A percentile compares a stretch with the other conserved stretches of the same genome.
These are phyloP conservation scores for Drymodes brunneopygia DNA, from an alignment of 2,113 vertebrate species.

Conservation along the genomic window DNA sequence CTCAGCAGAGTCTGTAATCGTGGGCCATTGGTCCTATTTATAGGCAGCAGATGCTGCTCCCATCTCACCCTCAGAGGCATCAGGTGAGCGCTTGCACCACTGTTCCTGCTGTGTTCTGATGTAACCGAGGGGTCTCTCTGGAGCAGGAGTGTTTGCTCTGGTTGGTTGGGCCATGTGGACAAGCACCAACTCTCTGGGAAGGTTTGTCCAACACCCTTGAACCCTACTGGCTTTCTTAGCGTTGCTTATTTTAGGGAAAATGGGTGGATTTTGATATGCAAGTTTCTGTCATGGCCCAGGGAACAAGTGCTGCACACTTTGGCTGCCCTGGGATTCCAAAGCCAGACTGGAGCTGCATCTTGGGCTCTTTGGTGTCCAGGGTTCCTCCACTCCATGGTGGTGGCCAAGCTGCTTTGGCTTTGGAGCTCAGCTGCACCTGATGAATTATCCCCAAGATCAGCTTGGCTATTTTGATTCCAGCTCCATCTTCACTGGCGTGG, in stretches of 20 bases:
- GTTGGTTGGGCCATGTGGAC: not conserved
- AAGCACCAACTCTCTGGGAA: not conserved
- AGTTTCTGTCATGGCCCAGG: accelerated
- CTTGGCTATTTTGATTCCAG: not conserved
- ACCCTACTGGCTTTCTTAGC: not conserved
- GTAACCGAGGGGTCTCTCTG: accelerated
- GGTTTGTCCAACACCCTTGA: not conserved
- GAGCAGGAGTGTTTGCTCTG: not conserved
- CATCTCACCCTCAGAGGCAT: not conserved
- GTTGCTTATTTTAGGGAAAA: accelerated
- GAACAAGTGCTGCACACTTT: accelerated
- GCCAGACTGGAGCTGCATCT: not conserved
- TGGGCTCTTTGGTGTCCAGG: accelerated
- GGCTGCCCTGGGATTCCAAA: not conserved
- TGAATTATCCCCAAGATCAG: not conserved
- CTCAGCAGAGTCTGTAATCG: not conserved
- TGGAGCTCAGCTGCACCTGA: not conserved
- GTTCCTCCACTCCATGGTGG: not conserved
- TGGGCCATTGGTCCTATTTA: not conserved
- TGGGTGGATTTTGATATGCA: not conserved
- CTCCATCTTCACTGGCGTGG: not conserved
- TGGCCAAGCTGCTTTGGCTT: not conserved
- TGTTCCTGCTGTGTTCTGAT: accelerated
- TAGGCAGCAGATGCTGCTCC: not conserved
- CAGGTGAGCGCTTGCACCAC: not conserved